Conservation (phyloP, 2,888 invertebrate species). For the Cheilosia pagana region DNA sequence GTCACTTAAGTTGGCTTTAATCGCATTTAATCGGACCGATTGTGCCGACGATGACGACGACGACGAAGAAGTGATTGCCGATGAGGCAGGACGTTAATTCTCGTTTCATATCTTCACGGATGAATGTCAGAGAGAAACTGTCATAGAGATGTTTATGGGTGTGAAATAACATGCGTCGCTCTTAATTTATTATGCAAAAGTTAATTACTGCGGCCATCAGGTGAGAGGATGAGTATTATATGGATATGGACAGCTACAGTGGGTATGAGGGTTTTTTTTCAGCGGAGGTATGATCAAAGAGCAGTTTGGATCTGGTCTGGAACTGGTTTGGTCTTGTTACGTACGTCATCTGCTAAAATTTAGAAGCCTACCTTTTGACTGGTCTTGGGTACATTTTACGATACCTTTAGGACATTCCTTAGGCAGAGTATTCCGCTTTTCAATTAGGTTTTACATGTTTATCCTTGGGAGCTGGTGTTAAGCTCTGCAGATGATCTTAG, state of each 20-base stretch:
- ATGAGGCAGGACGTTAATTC: slow-evolving; percentile 36
- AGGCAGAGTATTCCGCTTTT: too few species aligned
- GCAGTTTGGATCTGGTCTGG: too few species aligned
- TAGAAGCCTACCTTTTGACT: too few species aligned
- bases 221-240: not conserved
- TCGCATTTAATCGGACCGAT: slow-evolving; percentile 51
- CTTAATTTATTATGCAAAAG: slow-evolving; percentile 13
- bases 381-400: too few species aligned
- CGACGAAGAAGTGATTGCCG: slow-evolving; percentile 26
- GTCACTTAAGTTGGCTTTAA: slow-evolving; percentile 37
- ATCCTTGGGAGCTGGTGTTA: too few species aligned
- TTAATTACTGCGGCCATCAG: not conserved
- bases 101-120: slow-evolving; percentile 23
- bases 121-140: slow-evolving; percentile 25
- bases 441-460: too few species aligned
- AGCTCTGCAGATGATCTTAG: too few species aligned
- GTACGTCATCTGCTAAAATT: too few species aligned
- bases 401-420: too few species aligned
- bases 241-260: not conserved
- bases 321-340: too few species aligned
- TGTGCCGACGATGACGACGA: slow-evolving; percentile 16
- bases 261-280: too few species aligned
- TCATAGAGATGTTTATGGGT: slow-evolving; percentile 29
- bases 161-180: slow-evolving; percentile 22
- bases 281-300: too few species aligned